Conservation (phyloP, 2,888 invertebrate species). For the Euproctis similis region DNA sequence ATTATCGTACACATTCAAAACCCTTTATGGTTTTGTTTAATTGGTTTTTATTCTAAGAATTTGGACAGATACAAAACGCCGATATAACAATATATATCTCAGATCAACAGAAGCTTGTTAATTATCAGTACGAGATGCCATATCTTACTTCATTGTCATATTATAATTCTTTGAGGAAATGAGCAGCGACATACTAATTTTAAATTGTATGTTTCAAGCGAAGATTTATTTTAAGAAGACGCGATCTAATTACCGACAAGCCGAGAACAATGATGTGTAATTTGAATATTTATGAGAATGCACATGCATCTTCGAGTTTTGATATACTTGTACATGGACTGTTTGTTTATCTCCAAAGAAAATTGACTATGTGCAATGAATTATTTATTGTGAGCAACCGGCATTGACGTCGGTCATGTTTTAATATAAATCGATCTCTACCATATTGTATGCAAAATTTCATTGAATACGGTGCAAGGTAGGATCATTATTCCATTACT, state of each 20-base stretch:
- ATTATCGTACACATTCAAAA: not conserved
- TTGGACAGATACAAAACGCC: not conserved
- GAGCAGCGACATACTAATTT: slow-evolving; percentile 5
- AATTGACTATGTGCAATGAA: slow-evolving; percentile 72
- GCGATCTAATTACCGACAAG: slow-evolving; percentile 73
- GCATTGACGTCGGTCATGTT: slow-evolving; percentile 71
- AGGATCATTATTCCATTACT: slow-evolving; percentile 74
- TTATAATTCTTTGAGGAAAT: slow-evolving; percentile 37
- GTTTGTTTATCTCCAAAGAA: slow-evolving; percentile 65
- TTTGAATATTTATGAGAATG: slow-evolving; percentile 68
- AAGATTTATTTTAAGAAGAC: too few relatives aligned
- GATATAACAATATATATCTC: not conserved
- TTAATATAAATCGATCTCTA: slow-evolving; percentile 75
- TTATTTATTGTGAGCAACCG: slow-evolving; percentile 71
- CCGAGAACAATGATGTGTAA: slow-evolving; percentile 68
- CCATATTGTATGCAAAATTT: slow-evolving; percentile 76
- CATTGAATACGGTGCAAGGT: slow-evolving; percentile 72
- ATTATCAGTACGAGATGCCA: slow-evolving; percentile 12
- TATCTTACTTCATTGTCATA: slow-evolving; percentile 21
- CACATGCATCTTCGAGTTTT: slow-evolving; percentile 55
- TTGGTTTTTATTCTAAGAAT: slow-evolving; percentile 1
- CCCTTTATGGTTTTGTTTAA: slow-evolving; percentile 1
- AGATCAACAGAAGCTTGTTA: slow-evolving; percentile 7
- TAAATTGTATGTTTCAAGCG: slow-evolving; percentile 43
- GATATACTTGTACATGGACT: slow-evolving; percentile 45